Evolutionary conservation across 2,113 vertebrate genomes (phyloP), one percentile per base, ranked within the genome.

Genomic region (Hiodon tergisus): DNA sequence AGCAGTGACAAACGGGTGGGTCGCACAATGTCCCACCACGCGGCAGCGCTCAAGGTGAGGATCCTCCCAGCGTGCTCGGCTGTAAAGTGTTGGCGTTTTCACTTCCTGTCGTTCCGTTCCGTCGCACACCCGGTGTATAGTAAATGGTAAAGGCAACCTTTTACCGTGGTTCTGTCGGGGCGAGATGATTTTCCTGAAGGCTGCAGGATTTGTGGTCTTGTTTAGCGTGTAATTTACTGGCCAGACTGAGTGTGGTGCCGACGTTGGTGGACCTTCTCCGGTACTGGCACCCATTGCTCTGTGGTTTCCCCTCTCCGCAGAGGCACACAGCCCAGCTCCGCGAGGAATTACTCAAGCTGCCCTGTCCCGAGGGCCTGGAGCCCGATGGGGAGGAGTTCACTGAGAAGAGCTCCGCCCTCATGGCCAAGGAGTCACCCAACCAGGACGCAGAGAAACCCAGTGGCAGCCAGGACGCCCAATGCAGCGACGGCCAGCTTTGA

Each of bases 1-100:
- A 99, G 97, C 94, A 98, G 95, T 5, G 97, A 99, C 83, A 99
- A 99, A 83, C 88, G 97, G 70, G 97, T 99, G 1, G 97, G 97
- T 77, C 94, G 97, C 81, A 99, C 97, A 58, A 99, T 99, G 97
- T 98, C 97, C 79, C 97, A 99, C 75, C 97, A 99, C 0, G 97
- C 97, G 10, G 97, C 97, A 47, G 97, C 97, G 31, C 92, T 99
- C 1, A 99, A 99, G 95, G 97, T 99, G 85, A 81, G 48, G 16
- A 67, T 59, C 71, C 48, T 54, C 55, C 74, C 67, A 63, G 4
- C 58, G 16, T 47, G 50, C 59, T n/a, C 48, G 13, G 16, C 61
- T 6, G 3, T 17, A 11, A 11, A 63, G 61, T n/a, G 16, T 16
- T 16, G 4, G 16, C 13, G 62, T 66, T 16, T 66, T 66, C 75